These are phyloP conservation scores for Poecilia wingei DNA, from an alignment of 2,797 vertebrate species.

Conservation along the genomic window DNA sequence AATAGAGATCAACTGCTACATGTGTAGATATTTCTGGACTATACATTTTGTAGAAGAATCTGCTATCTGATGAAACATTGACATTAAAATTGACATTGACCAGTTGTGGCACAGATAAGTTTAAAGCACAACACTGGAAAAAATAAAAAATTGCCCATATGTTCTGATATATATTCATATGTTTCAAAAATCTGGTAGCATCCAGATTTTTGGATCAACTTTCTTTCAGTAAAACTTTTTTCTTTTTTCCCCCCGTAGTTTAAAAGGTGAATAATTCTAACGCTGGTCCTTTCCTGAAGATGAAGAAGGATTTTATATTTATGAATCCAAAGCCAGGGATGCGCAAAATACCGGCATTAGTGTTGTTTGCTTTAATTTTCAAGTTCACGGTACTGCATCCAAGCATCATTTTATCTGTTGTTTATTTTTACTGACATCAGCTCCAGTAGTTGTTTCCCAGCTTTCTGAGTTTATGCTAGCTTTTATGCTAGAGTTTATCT, in stretches of 20 bases:
- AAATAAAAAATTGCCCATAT: neutral
- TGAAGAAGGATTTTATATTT: neutral
- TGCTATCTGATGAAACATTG: neutral
- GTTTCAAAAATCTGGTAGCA: no score
- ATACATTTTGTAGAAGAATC: neutral
- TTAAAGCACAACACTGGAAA: neutral
- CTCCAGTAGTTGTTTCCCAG: no score
- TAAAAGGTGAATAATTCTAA: neutral
- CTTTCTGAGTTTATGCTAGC: no score
- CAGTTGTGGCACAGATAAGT: neutral
- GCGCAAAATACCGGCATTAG: neutral
- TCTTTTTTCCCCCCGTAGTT: neutral
- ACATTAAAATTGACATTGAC: neutral
- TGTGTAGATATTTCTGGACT: neutral
- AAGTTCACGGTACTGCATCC: no score
- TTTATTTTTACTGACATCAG: no score
- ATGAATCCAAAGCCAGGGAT: neutral
- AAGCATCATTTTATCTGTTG: no score
- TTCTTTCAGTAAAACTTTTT: neutral
- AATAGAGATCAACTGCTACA: neutral
- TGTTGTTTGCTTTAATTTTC: no score
- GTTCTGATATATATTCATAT: no score
- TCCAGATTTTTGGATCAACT: neutral
- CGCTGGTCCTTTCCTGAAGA: neutral
- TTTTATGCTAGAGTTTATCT: no score